Percentiles rank a stretch among this genome's conserved stretches.
phyloP scores from a whole-genome alignment of 1,140 invertebrate species.

The Neodiprion pinetum region DNA sequence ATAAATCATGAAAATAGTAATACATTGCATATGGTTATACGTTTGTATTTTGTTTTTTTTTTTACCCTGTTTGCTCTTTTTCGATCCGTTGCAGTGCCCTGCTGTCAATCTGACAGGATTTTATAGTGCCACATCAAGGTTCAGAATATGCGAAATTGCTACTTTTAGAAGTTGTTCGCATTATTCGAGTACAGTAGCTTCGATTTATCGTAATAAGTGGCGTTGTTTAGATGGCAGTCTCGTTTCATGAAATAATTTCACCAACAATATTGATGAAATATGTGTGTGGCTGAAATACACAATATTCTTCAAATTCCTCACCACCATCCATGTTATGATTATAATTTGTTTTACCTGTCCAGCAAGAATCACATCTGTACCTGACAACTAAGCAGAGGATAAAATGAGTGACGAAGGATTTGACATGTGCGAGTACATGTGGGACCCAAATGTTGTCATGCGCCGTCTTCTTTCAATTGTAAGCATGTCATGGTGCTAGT shows the following conservation, averaged over 20 bases:
- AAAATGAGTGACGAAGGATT: slow-evolving; percentile 5
- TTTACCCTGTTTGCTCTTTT: neutral
- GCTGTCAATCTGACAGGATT: neutral
- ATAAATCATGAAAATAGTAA: neutral
- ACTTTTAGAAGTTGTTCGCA: too few relatives aligned
- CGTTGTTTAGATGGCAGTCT: neutral
- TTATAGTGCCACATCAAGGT: too few relatives aligned
- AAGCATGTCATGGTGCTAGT: neutral
- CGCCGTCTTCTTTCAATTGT: neutral
- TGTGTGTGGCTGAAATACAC: too few relatives aligned
- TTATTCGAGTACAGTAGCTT: too few relatives aligned
- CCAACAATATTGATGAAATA: neutral
- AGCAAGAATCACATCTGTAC: neutral
- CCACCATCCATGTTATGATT: neutral
- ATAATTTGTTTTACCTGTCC: neutral
- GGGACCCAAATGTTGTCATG: neutral
- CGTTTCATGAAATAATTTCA: neutral
- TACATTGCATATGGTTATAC: neutral
- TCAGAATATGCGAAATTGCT: neutral
- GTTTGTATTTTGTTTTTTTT: neutral
- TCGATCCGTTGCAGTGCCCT: neutral
- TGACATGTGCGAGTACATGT: slow-evolving; percentile 5
- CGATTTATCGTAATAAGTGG: too few relatives aligned
- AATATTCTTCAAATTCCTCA: neutral
- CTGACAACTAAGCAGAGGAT: neutral